Conservation (phyloP, 2,888 invertebrate species). For the Caenorhabditis zanzibari region DNA sequence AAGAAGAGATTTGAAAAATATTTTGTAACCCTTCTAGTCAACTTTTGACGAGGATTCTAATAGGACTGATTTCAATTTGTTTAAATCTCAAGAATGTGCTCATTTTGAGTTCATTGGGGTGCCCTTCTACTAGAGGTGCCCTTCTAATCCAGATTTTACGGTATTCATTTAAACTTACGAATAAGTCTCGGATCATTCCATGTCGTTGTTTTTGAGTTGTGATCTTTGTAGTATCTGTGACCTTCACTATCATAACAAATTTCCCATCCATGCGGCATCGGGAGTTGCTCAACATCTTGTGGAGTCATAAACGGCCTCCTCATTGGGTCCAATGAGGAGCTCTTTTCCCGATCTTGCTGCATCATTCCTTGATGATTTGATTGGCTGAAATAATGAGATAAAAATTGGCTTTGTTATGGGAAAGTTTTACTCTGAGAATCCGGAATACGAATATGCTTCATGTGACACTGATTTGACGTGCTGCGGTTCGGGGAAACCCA, state of each 20-base stretch:
- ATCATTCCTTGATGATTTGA: slow-evolving; percentile 49
- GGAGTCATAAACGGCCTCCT: slow-evolving; percentile 53
- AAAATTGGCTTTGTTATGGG: neutral
- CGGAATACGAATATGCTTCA: slow-evolving; percentile 58
- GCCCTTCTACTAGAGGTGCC: no score
- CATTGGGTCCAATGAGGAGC: slow-evolving; percentile 67
- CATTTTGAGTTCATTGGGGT: no score
- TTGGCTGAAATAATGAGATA: slow-evolving; percentile 7
- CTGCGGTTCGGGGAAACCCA: slow-evolving; percentile 53
- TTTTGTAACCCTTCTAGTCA: no score
- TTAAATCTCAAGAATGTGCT: no score
- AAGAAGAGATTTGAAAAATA: no score
- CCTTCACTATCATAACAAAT: slow-evolving; percentile 67
- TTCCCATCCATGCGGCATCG: slow-evolving; percentile 72
- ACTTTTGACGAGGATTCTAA: no score
- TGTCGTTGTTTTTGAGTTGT: slow-evolving; percentile 69
- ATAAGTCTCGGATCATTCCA: slow-evolving; percentile 70
- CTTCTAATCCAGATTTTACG: neutral
- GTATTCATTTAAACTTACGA: slow-evolving; percentile 22
- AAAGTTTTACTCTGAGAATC: slow-evolving; percentile 52
- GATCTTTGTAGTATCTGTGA: slow-evolving; percentile 69
- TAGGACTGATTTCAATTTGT: no score
- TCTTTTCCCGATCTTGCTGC: slow-evolving; percentile 59
- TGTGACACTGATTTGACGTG: slow-evolving; percentile 69
- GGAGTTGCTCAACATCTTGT: slow-evolving; percentile 60